These are phyloP conservation scores for Volucella inflata DNA, from an alignment of 2,888 invertebrate genomes.

Conservation along the genomic window DNA sequence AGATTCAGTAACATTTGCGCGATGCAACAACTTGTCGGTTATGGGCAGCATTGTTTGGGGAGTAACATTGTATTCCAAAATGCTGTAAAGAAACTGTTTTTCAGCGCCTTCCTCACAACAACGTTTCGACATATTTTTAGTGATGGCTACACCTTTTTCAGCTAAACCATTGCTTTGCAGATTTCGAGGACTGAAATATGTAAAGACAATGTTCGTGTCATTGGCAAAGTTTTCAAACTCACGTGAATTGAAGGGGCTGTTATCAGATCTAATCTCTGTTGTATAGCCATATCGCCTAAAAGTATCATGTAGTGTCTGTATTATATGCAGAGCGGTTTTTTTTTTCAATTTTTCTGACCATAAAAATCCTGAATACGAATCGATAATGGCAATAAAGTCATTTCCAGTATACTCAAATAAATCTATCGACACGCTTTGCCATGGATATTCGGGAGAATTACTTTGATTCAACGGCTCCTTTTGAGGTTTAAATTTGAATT, in stretches of 20 bases:
- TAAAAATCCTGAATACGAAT: conserved; percentile 41
- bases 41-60: too few relatives aligned
- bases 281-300: conserved; percentile 76
- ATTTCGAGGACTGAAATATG: conserved; percentile 69
- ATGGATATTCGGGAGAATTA: conserved; percentile 51
- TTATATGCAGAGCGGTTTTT: conserved; percentile 29
- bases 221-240: conserved; percentile 50
- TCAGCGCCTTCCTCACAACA: too few relatives aligned
- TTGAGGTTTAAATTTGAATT: too few relatives aligned
- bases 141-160: conserved; percentile 73
- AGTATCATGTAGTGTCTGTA: conserved; percentile 2
- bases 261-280: conserved; percentile 66
- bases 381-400: conserved; percentile 37
- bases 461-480: too few relatives aligned
- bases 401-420: conserved; percentile 50
- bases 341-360: not conserved
- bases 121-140: conserved; percentile 72
- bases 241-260: conserved; percentile 63
- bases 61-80: too few relatives aligned
- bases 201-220: conserved; percentile 52
- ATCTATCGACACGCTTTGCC: conserved; percentile 43
- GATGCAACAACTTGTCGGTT: too few relatives aligned
- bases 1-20: too few relatives aligned
- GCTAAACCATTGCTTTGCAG: conserved; percentile 73
- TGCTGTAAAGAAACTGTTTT: too few relatives aligned